Evolutionary conservation across 2,888 invertebrate genomes (phyloP), one percentile per base, ranked within the genome.

Genomic region (Ophioninae sp.): DNA sequence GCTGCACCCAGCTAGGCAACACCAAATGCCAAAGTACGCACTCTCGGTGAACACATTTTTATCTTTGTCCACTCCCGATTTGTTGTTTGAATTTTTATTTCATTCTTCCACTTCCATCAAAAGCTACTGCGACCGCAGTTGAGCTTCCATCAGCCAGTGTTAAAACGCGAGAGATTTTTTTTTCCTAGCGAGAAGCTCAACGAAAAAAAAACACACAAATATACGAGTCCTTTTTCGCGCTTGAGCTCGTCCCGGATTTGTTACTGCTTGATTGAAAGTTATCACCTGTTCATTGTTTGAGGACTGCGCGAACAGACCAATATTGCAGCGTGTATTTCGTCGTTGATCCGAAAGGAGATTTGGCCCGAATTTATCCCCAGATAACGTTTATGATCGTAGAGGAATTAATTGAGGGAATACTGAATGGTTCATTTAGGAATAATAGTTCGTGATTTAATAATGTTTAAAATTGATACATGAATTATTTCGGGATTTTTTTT

Each of bases 71-170:
- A 8, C 21, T 30, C 23, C 21, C 39, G 61, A 79, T 72, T 80
- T 82, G 76, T 57, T 72, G 10, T 37, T 64, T n/a, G n/a, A 21
- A n/a, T 62, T 64, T 61, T 64, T 50, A 30, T 79, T 56, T 65
- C n/a, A 64, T 7, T 37, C 41, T 7, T 21, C 5, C 13, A 23
- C 21, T 62, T 37, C 39, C 70, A 41, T 62, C 64, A 21, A 30
- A 20, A 37, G 30, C 56, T 78, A n/a, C n/a, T 62, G n/a, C 23
- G 61, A 50, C 6, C 69, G 37, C 50, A 44, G 30, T 77, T 68
- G 72, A 73, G 72, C 59, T 67, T 72, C 65, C 50, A 17, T 20
- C 37, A 61, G 50, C 44, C 67, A 21, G 13, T 59, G 20, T 21
- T 64, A 59, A 70, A 70, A 37, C n/a, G 6, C 23, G 39, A 57